Base-by-base conservation (phyloP, 2,797 vertebrate genomes). In the Fundulus diaphanus region DNA sequence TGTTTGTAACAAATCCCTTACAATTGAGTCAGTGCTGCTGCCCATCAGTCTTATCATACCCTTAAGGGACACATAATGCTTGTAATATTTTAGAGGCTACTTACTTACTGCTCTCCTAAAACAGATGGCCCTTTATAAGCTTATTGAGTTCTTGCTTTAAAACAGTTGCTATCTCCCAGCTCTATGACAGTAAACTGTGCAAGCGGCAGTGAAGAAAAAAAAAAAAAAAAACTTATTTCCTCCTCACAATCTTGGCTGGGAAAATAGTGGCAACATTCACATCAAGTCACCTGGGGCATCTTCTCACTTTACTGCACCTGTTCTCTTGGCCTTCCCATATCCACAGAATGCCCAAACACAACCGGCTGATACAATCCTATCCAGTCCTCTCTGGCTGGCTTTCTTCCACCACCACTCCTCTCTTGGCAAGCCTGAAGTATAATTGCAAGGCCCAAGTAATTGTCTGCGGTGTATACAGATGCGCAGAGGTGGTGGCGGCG, bases 361-460 rank as follows among this genome's bases (percentile, higher is more conserved):
- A 48, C 68, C 37, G 3, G 68, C 67, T 73, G 31, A 70, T 59
- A 5, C 61, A 5, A 20, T 6, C 67, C 80, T 87, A 35, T 78
- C 68, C 72, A 54, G 66, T 69, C 31, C 63, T 48, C 40, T 72
- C 75, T 82, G 1, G 51, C 84, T 91, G 89, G 88, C 86, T 59
- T 7, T 0, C 46, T 1, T 79, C 85, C 87, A 82, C 77, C 33
- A 75, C 77, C 73, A 48, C 78, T 85, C 67, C 5, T 89, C 83
- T 92, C 70, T 72, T 87, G 85, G 82, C 86, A 73, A 78, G 80
- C 88, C 87, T 84, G 88, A 88, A 85, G 87, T 92, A 48, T 93
- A 91, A 93, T 91, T 87, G 86, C 68, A 24, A 84, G 74, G 85
- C 87, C 90, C 76, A 82, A 88, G 90, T 93, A 93, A 92, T 92